Evolutionary conservation across 35 echinoderm and acorn worm species (phyloP).

Genomic region (Amphiura filiformis): DNA sequence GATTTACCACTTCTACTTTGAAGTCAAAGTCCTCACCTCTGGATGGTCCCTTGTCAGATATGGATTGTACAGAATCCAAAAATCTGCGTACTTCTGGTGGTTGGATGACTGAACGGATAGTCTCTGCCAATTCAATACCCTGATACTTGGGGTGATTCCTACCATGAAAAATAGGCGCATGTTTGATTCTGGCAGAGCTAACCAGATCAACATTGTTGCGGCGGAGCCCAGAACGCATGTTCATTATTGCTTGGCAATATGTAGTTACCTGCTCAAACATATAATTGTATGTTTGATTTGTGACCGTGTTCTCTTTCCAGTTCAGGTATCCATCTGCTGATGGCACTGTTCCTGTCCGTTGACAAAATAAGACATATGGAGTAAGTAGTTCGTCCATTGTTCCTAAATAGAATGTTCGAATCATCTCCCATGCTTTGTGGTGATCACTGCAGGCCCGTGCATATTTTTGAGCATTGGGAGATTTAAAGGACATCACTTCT

Average conservation of each 20-base stretch:
- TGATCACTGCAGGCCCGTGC: conserved; percentile 32
- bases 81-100: neutral
- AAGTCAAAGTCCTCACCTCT: too few relatives aligned
- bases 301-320: neutral
- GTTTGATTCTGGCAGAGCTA: neutral
- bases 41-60: neutral
- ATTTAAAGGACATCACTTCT: neutral
- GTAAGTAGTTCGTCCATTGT: neutral
- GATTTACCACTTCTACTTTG: conserved; percentile 33
- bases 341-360: neutral
- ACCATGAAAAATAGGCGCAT: conserved; percentile 42
- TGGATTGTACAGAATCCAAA: neutral
- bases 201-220: neutral
- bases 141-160: conserved; percentile 48
- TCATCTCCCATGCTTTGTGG: conserved; percentile 40
- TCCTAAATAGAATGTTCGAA: conserved; percentile 9
- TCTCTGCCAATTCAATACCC: neutral
- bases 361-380: neutral
- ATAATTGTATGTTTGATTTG: neutral
- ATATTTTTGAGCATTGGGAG: conserved; percentile 28
- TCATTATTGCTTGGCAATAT: neutral
- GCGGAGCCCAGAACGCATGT: neutral
- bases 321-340: neutral
- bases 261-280: neutral
- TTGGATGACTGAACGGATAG: neutral